Conservation (phyloP, 92 coral and sea anemone genomes). For the Paramuricea clavata region DNA sequence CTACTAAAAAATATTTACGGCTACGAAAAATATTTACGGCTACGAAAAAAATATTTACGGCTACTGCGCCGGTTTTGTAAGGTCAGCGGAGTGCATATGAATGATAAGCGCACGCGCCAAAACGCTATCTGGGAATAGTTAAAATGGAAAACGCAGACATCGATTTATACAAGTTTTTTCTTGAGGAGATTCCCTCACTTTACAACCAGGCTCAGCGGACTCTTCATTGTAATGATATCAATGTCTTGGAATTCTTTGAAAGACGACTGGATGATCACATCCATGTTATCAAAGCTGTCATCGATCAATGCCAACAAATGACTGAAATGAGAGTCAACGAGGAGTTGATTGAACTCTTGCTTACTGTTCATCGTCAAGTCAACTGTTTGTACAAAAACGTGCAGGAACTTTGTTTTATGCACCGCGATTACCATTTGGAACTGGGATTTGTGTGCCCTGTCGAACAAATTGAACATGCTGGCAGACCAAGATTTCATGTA, state of each 20-base stretch:
- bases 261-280: conserved; percentile 14
- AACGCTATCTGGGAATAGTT: not conserved
- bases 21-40: too few relatives aligned
- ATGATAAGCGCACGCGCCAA: too few relatives aligned
- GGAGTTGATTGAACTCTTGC: conserved; percentile 24
- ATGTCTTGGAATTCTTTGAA: conserved; percentile 21
- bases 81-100: not conserved
- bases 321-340: conserved; percentile 2
- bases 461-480: conserved; percentile 51
- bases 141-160: too few relatives aligned
- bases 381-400: not conserved
- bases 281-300: conserved; percentile 16
- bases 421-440: conserved; percentile 15
- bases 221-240: not conserved
- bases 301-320: conserved; percentile 15
- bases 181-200: conserved; percentile 4
- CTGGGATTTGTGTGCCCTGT: conserved; percentile 53
- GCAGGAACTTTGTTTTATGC: conserved; percentile 4
- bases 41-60: not conserved
- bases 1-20: too few relatives aligned
- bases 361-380: not conserved
- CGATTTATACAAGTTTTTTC: too few relatives aligned
- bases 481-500: conserved; percentile 68
- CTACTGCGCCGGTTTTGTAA: not conserved
- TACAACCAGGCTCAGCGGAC: conserved; percentile 3